Base-by-base conservation (phyloP, 2,797 vertebrate species). In the Gorsachius magnificus region DNA sequence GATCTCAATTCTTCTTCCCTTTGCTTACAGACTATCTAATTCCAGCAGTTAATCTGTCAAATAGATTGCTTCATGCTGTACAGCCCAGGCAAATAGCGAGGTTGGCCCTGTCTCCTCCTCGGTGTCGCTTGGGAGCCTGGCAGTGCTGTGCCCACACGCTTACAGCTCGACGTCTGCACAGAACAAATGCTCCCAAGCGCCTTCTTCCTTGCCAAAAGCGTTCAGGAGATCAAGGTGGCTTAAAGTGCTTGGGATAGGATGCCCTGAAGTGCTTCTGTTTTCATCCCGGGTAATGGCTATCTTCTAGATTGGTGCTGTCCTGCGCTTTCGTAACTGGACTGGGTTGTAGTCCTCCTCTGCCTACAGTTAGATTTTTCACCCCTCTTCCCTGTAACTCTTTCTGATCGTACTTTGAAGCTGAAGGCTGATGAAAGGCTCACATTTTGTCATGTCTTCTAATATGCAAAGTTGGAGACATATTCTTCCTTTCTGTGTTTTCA, bases 211-310 rank as follows among this genome's bases (percentile, higher is more conserved):
- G 35, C 83, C 5, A 2, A 26, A 13, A 84, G 38, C 13, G 1
- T 28, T 75, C 13, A 13, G 38, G 51, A 63, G 51, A n/a, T 71
- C 18, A 31, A 17, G 24, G 28, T 66, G 41, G 38, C 45, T 56
- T 51, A 46, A 70, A 38, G 18, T 18, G 13, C 64, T 35, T 2
- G 24, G 31, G 9, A 70, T 33, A 26, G 72, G 61, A 21, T 81
- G 57, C 48, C 85, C 89, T 66, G 6, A 11, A 81, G 57, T 2
- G 6, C n/a, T 80, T 64, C 60, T 0, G 1, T 75, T 91, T 70
- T 66, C 70, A 33, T 81, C 83, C n/a, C 38, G 25, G 60, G 1
- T 50, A 21, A 11, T 31, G 5, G 1, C 0, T 2, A 1, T 72
- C 66, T 85, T 53, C 54, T 4, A 4, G 35, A 16, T 16, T 28